Conservation (phyloP, 2,797 vertebrate species). For the Sternarchorhynchus goeldii region DNA sequence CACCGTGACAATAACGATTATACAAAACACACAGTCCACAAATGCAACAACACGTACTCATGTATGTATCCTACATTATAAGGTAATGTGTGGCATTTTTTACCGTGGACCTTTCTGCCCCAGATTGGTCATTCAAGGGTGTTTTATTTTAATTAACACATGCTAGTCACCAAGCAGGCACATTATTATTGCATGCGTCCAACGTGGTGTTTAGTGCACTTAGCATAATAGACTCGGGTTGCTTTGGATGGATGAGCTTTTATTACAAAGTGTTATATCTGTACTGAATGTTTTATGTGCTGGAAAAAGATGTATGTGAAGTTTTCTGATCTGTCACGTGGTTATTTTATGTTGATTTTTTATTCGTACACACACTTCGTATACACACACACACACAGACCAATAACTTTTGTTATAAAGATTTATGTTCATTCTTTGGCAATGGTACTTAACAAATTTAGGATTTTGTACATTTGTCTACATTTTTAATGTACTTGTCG, state of each 20-base stretch:
- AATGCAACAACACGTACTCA: no score
- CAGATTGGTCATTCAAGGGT: no score
- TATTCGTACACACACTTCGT: background rate
- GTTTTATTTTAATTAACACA: no score
- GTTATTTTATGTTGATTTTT: constrained; percentile 41
- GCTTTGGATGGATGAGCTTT: constrained; percentile 33
- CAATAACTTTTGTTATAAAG: background rate
- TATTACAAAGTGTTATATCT: constrained; percentile 41
- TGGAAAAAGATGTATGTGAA: constrained; percentile 32
- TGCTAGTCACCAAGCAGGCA: no score
- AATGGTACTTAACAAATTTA: background rate
- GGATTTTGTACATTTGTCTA: background rate
- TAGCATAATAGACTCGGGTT: background rate
- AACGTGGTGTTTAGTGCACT: background rate
- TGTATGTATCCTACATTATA: no score
- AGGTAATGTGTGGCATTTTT: no score
- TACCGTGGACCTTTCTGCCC: no score
- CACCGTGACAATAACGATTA: no score
- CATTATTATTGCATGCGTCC: no score
- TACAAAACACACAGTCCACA: no score
- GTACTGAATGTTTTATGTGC: background rate
- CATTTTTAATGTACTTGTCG: background rate
- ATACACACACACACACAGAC: background rate
- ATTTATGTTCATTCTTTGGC: background rate
- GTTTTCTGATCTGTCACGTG: background rate